phyloP scores from a whole-genome alignment of 2,113 vertebrate genomes.

The Festucalex cinctus region DNA sequence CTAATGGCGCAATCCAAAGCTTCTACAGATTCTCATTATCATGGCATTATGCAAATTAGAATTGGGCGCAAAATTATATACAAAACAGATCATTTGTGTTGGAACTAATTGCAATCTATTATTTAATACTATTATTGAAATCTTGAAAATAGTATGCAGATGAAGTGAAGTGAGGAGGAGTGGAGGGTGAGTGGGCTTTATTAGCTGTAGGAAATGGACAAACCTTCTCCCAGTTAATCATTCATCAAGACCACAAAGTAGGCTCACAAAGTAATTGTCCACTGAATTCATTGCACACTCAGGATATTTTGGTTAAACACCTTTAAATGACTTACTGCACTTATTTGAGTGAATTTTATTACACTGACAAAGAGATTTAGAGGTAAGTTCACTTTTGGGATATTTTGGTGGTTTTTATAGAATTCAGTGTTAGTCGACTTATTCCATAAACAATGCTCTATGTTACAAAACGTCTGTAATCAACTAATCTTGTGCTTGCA shows the following conservation, averaged over 20 bases:
- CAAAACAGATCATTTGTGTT: neutral
- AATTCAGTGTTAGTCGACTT: neutral
- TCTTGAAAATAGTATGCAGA: neutral
- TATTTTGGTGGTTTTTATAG: neutral
- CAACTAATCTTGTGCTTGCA: neutral
- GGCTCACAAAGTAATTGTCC: constrained; percentile 32
- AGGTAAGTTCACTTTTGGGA: neutral
- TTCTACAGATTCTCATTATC: constrained; percentile 43
- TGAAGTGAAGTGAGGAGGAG: constrained; percentile 22
- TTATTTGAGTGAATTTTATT: constrained; percentile 8
- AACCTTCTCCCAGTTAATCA: constrained; percentile 69
- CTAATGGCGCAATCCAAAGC: constrained; percentile 49
- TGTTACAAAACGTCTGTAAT: neutral
- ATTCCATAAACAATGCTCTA: neutral
- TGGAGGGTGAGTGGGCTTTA: constrained; percentile 47
- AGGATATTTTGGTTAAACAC: constrained; percentile 46
- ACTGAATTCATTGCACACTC: constrained; percentile 44
- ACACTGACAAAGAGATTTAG: neutral
- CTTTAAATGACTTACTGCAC: constrained; percentile 13
- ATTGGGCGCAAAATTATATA: constrained; percentile 17
- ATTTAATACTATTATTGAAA: neutral
- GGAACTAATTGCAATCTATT: neutral
- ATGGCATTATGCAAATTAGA: neutral
- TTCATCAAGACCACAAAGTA: constrained; percentile 49
- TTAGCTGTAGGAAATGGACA: constrained; percentile 69